Base-by-base conservation (phyloP, 23 tunicate species). In the Trididemnum miniatum region DNA sequence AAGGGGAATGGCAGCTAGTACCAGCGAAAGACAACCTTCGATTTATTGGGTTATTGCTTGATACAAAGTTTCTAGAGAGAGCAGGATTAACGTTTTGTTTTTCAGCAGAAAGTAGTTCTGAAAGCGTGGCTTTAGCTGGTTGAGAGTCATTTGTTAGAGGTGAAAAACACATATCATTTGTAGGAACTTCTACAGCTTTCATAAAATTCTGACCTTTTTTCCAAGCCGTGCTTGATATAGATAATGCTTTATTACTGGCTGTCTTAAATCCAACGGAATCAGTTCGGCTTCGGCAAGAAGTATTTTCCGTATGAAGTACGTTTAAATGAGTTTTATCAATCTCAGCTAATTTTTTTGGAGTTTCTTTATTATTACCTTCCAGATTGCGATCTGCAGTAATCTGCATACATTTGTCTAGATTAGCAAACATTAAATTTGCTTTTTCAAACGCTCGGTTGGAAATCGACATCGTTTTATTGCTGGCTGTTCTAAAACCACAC, bases 401-500 rank as follows among this genome's bases (percentile, higher is more conserved):
- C n/a, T n/a, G n/a, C n/a, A n/a, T n/a, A n/a, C n/a, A n/a, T n/a
- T 62, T 27, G 37, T 31, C n/a, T 3, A 67, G 15, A 9, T 9
- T 67, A 0, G 83, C 71, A 34, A 78, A 31, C 0, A 78, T 54
- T 22, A 7, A 1, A 31, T 52, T 63, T 31, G 83, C 83, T 57
- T 35, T 78, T 33, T 78, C 20, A 44, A 62, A 12, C 15, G 26
- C 26, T 62, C n/a, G 28, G n/a, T 22, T 4, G 4, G 67, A 62
- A 62, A 62, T 26, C 4, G 67, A 62, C 26, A 62, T 12, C 5
- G 67, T 32, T 63, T 78, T 78, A 20, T 57, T 78, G 34, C 83
- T 78, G 29, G 83, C 83, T 31, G 83, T 78, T 78, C 59, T 34
- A n/a, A 78, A 78, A 1, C 71, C 71, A 78, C 26, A 57, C 3